Evolutionary conservation across 2,888 invertebrate genomes (phyloP), one percentile per base, ranked within the genome.

Genomic region (Chaetoderma sp.): DNA sequence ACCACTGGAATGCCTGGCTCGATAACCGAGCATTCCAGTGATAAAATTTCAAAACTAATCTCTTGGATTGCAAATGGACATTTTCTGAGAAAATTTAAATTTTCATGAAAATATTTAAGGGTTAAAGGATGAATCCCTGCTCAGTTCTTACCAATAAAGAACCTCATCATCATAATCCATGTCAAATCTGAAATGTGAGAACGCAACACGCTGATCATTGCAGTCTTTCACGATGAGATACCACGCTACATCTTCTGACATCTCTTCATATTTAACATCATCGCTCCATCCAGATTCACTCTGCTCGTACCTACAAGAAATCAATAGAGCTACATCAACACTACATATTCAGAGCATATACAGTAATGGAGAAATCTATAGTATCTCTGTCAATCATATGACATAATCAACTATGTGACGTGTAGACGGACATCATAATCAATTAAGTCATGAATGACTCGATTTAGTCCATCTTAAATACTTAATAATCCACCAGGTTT

Each of bases 101-200:
- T n/a, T n/a, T n/a, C n/a, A n/a, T n/a, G n/a, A n/a, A n/a, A n/a
- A n/a, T n/a, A n/a, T n/a, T n/a, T n/a, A n/a, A n/a, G n/a, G n/a
- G n/a, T n/a, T n/a, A n/a, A n/a, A n/a, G n/a, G n/a, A n/a, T n/a
- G n/a, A n/a, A n/a, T n/a, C n/a, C n/a, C n/a, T n/a, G n/a, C n/a
- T n/a, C n/a, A n/a, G n/a, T n/a, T n/a, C 87, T 87, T 85, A 93
- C 93, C 93, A 93, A 85, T 94, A 94, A 6, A 94, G 84, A 5
- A 94, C 83, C 65, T 93, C 78, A 80, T 92, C 91, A 56, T 91
- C 93, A 83, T 90, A 91, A 82, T 94, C 94, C 87, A 94, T 88
- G 83, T 94, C 94, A 87, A 94, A 94, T 82, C 94, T 88, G 85
- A 94, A 94, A 87, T 94, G 94, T 60, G 91, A 91, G 86, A 93